These are phyloP conservation scores for Grallaria varia DNA, from an alignment of 2,113 vertebrate species.

Conservation along the genomic window DNA sequence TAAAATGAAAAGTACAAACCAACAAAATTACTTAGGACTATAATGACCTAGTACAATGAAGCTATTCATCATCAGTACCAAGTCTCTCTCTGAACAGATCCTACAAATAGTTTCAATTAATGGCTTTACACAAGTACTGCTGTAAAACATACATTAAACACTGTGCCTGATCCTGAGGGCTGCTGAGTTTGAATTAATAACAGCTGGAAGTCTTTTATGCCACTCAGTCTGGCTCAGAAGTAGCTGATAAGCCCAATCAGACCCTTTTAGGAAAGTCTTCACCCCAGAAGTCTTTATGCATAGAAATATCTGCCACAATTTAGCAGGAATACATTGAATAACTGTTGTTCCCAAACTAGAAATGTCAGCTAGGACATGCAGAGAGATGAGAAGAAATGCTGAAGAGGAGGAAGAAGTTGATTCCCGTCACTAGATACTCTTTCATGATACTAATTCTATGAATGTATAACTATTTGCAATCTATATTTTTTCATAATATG, in stretches of 20 bases:
- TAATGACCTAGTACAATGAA: constrained; percentile 36
- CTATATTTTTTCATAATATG: neutral
- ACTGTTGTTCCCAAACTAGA: neutral
- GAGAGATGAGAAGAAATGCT: neutral
- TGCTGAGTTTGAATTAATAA: constrained; percentile 10
- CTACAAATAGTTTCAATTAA: constrained; percentile 47
- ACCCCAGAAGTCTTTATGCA: neutral
- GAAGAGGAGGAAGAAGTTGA: neutral
- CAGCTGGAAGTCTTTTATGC: neutral
- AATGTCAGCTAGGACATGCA: neutral
- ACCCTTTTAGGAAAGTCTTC: neutral
- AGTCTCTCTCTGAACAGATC: neutral
- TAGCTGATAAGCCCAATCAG: neutral
- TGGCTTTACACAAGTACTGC: neutral
- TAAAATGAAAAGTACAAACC: constrained; percentile 42
- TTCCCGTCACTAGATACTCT: neutral
- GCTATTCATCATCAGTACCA: constrained; percentile 38
- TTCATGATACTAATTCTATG: neutral
- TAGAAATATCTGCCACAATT: neutral
- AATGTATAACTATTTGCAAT: neutral
- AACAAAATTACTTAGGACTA: constrained; percentile 42
- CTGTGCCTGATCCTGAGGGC: neutral
- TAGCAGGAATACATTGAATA: neutral
- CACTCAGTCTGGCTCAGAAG: neutral
- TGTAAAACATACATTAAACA: constrained; percentile 30